Evolutionary conservation across 2,797 vertebrate species (phyloP).

Genomic region (Coccyzus lansbergi): DNA sequence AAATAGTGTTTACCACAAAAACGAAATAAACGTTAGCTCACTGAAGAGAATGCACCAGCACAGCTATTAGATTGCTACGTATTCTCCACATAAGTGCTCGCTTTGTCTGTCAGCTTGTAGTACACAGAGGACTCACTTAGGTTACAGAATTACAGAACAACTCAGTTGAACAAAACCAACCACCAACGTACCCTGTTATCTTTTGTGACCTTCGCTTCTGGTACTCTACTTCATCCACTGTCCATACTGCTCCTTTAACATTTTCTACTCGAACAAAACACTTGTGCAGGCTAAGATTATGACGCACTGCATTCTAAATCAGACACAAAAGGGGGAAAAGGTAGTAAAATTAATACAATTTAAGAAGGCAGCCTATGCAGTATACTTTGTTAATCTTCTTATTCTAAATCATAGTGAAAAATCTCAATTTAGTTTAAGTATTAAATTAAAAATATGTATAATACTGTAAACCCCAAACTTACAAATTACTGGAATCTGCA

Average conservation of each 20-base stretch:
- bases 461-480: conserved; percentile 77
- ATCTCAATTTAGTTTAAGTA: conserved; percentile 77
- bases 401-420: conserved; percentile 74
- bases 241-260: conserved; percentile 99
- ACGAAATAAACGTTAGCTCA: conserved; percentile 63
- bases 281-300: conserved; percentile 99
- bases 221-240: conserved; percentile 98
- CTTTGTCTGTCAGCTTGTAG: conserved; percentile 61
- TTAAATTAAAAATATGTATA: conserved; percentile 79
- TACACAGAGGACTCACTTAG: conserved; percentile 61
- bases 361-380: conserved; percentile 72
- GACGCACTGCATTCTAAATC: conserved; percentile 95
- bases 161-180: conserved; percentile 69
- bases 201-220: conserved; percentile 99
- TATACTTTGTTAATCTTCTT: conserved; percentile 78
- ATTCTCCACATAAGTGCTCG: conserved; percentile 33
- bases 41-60: conserved; percentile 55
- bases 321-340: conserved; percentile 74
- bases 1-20: conserved; percentile 48
- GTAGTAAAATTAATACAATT: conserved; percentile 77
- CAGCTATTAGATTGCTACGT: conserved; percentile 43
- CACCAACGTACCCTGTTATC: conserved; percentile 93
- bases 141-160: conserved; percentile 65
- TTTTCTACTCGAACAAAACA: conserved; percentile 99
- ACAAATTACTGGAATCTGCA: conserved; percentile 84